Base-by-base conservation (phyloP, 2,113 vertebrate species). In the Aegithalos caudatus region DNA sequence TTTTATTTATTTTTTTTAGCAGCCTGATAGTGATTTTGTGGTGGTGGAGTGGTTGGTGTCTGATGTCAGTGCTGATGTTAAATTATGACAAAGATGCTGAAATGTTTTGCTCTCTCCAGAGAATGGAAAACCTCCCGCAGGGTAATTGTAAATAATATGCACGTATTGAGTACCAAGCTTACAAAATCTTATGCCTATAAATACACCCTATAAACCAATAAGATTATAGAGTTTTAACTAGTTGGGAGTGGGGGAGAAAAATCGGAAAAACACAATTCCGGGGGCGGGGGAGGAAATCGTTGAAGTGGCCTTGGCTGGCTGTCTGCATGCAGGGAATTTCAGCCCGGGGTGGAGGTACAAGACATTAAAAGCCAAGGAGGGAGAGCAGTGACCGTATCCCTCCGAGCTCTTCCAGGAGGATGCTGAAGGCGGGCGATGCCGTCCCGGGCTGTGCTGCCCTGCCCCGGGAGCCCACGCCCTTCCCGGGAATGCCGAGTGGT, bases 191-290 rank as follows among this genome's bases (percentile, higher is more conserved):
- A 11, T 31, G 54, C 15, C 8, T 62, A 12, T 77, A 81, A 88
- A 73, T 58, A 64, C 7, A 18, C 24, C 12, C 2, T 29, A 13
- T 44, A 87, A 84, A 29, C 16, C 25, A 56, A 2, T 25, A 48
- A 60, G 12, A 38, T 17, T 44, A n/a, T 40, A 65, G 31, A 45
- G 8, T 81, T 84, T 45, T 81, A 45, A 42, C 37, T 66, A 44
- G 11, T 4, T 60, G 33, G n/a, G 29, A 5, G 8, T 4, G 3
- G 7, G 2, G 5, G 2, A 4, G 1, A 0, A 6, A 3, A 31
- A 47, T 80, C 40, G 64, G 40, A 79, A 92, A 81, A 65, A 7
- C 28, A 38, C 5, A 44, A 1, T 73, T 50, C 14, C 31, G 9
- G 13, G 12, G 14, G 14, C 24, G 14, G 40, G 27, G n/a, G 23